Percentiles rank a stretch among this genome's conserved stretches.
Evolutionary conservation across 2,888 invertebrate genomes (phyloP).

Genomic region (Reticulitermes lucifugus): DNA sequence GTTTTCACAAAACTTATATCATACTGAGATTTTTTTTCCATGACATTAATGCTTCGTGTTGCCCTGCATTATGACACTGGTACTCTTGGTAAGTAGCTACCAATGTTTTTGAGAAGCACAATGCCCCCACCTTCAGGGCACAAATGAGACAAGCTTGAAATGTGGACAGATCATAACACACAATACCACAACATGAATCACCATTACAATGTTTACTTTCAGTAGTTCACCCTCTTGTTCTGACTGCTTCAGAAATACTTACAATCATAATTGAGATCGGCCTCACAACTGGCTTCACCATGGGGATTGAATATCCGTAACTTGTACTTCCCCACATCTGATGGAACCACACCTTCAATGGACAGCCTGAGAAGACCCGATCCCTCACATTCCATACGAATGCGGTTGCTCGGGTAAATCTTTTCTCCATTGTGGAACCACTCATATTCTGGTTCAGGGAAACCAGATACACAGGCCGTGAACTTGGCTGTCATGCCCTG

Average conservation of each 20-base stretch:
- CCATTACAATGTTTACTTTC: no score
- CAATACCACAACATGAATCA: no score
- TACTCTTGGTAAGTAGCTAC: no score
- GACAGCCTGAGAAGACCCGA: constrained; percentile 86
- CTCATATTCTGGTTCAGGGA: constrained; percentile 89
- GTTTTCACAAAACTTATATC: no score
- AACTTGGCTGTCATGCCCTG: constrained; percentile 92
- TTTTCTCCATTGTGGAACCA: constrained; percentile 86
- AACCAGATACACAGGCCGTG: constrained; percentile 91
- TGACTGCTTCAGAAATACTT: constrained; percentile 59
- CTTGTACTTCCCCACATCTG: constrained; percentile 87
- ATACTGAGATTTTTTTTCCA: no score
- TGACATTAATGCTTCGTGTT: no score
- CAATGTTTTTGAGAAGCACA: no score
- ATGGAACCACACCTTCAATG: constrained; percentile 80
- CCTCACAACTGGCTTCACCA: constrained; percentile 85
- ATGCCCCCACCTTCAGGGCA: no score
- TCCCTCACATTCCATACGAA: constrained; percentile 84
- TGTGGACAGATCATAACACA: no score
- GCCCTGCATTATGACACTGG: no score
- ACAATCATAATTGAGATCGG: constrained; percentile 86
- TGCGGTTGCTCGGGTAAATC: constrained; percentile 84
- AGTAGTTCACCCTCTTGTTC: no score
- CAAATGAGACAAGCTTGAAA: no score
- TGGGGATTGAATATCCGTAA: constrained; percentile 87